phyloP scores from a whole-genome alignment of 2,113 vertebrate genomes.

The Corydoras maculifer region DNA sequence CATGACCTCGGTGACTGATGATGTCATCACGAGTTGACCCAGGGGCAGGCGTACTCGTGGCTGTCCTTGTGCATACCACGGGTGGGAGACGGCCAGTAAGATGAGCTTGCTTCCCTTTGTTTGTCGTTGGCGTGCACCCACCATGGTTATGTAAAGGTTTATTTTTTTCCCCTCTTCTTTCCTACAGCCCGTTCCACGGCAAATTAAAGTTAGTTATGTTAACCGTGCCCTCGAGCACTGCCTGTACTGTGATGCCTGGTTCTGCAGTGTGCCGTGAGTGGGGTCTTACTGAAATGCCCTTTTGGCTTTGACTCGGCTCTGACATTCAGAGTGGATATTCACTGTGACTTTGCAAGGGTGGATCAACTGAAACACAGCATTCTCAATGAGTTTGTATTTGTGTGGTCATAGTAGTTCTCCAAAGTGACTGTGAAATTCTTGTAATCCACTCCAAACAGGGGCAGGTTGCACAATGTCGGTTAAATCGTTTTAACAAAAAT shows the following conservation, averaged over 20 bases:
- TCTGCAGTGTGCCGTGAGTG: no score
- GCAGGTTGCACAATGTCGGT: not conserved
- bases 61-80: conserved; percentile 42
- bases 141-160: not conserved
- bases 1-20: conserved; percentile 34
- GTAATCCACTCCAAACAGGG: not conserved
- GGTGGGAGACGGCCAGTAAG: conserved; percentile 41
- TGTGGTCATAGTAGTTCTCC: conserved; percentile 23
- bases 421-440: conserved; percentile 7
- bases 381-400: conserved; percentile 2
- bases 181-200: no score
- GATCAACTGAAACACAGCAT: conserved; percentile 1
- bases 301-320: conserved; percentile 6
- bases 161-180: conserved; percentile 39
- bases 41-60: conserved; percentile 44
- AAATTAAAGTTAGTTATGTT: no score
- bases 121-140: conserved; percentile 47
- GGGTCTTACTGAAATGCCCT: conserved; percentile 38
- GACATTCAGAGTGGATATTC: not conserved
- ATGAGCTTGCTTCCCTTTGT: conserved; percentile 49
- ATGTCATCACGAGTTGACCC: conserved; percentile 54
- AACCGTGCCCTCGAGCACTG: no score
- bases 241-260: no score
- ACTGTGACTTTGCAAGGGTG: conserved; percentile 17
- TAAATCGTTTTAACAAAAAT: no score